A percentile compares a stretch with the other conserved stretches of the same genome.
Evolutionary conservation across 2,113 vertebrate species (phyloP).

Genomic region (Galemys pyrenaicus): DNA sequence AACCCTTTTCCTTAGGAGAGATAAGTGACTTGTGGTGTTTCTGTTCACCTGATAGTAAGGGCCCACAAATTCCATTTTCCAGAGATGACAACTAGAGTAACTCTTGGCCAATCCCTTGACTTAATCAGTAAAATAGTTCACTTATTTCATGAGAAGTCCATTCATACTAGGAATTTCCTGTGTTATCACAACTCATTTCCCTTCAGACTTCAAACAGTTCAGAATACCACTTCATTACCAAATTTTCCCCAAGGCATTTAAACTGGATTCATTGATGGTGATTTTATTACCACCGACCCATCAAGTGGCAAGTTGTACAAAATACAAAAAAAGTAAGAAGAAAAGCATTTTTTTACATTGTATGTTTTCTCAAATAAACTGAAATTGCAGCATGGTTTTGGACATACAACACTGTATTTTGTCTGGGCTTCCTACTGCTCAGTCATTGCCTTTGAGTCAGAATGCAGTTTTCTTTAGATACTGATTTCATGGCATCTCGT

Average conservation of each 20-base stretch:
- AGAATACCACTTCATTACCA: not conserved
- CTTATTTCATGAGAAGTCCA: not conserved
- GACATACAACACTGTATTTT: not conserved
- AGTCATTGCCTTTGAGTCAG: not conserved
- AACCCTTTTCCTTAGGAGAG: conserved; percentile 22
- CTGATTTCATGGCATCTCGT: not conserved
- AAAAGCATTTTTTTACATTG: not conserved
- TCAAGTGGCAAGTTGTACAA: not conserved
- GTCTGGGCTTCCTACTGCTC: not conserved
- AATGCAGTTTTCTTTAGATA: not conserved
- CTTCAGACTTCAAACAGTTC: conserved; percentile 3
- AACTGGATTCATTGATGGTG: not conserved
- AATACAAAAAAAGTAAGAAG: not conserved
- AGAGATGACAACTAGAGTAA: not conserved
- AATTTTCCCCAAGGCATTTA: not conserved
- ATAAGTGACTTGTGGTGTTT: not conserved
- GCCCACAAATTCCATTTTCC: not conserved
- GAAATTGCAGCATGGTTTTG: not conserved
- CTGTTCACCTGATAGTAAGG: not conserved
- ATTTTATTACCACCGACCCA: conserved; percentile 28
- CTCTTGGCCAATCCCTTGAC: not conserved
- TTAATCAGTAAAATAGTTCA: conserved; percentile 13
- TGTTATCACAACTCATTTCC: conserved; percentile 20
- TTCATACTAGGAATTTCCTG: conserved; percentile 7
- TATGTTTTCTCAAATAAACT: not conserved